A percentile compares a stretch with the other conserved stretches of the same genome.
phyloP scores from a whole-genome alignment of 2,888 invertebrate genomes.

The Lasioglossum malachurum region DNA sequence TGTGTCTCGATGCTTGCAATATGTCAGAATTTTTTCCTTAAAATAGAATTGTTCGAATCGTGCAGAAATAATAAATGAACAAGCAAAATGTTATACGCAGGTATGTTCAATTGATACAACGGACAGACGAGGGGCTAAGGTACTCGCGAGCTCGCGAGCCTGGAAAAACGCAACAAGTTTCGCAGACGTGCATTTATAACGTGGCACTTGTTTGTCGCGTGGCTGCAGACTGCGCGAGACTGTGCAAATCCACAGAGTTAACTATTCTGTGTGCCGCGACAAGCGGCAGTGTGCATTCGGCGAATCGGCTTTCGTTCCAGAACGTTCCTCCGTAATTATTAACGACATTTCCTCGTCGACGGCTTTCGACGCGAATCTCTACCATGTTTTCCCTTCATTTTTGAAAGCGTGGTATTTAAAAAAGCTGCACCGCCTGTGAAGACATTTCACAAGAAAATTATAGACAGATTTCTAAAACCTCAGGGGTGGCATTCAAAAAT shows the following conservation, averaged over 20 bases:
- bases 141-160: neutral
- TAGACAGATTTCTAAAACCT: too few relatives aligned
- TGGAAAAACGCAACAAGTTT: neutral
- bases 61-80: too few relatives aligned
- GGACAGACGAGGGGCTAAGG: neutral
- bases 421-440: too few relatives aligned
- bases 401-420: too few relatives aligned
- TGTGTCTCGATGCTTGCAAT: too few relatives aligned
- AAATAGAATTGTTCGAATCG: too few relatives aligned
- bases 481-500: too few relatives aligned
- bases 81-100: too few relatives aligned
- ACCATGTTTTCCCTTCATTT: neutral
- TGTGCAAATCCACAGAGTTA: neutral
- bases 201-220: neutral
- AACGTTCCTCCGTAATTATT: neutral
- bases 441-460: too few relatives aligned
- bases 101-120: too few relatives aligned
- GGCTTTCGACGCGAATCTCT: neutral
- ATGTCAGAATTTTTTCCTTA: too few relatives aligned
- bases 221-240: neutral
- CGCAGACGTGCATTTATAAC: neutral
- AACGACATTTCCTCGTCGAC: neutral
- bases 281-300: neutral
- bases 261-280: neutral
- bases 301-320: neutral